phyloP scores from a whole-genome alignment of 2,113 vertebrate species.

The Tragulus kanchil region DNA sequence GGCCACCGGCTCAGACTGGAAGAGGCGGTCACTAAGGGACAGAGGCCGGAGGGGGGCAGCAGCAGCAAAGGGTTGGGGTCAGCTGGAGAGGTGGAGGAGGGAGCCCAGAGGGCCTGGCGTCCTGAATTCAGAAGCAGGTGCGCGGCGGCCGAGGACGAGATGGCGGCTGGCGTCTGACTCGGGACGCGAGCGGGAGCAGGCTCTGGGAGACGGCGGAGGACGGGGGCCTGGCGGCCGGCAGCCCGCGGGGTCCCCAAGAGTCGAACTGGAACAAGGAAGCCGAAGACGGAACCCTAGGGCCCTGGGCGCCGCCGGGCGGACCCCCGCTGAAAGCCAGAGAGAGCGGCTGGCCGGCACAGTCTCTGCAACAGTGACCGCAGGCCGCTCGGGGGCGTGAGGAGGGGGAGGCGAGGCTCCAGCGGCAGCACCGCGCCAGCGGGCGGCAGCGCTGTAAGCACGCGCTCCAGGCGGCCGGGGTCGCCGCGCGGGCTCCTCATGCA shows the following conservation, averaged over 20 bases:
- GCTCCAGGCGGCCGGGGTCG: accelerated
- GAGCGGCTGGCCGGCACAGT: accelerated
- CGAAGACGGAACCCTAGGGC: no score
- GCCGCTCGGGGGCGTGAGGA: no score
- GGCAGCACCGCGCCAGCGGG: accelerated
- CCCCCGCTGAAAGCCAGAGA: background rate
- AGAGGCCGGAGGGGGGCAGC: accelerated
- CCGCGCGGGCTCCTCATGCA: accelerated
- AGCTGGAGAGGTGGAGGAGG: background rate
- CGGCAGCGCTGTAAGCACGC: accelerated
- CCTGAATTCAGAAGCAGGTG: background rate
- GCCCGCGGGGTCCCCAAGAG: background rate
- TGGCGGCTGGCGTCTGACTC: background rate
- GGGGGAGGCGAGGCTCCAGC: background rate
- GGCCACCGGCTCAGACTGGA: background rate
- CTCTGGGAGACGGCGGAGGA: background rate
- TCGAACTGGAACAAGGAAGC: background rate
- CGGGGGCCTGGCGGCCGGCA: background rate
- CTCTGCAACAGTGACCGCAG: no score
- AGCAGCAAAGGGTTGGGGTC: background rate
- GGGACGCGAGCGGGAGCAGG: background rate
- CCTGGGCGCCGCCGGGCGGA: accelerated
- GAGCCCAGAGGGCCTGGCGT: background rate
- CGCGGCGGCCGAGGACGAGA: accelerated
- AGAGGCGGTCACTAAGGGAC: no score